A percentile compares a stretch with the other conserved stretches of the same genome.
These are phyloP conservation scores for Microcebus lehilahytsara DNA, from an alignment of 2,113 vertebrate genomes.

Conservation along the genomic window DNA sequence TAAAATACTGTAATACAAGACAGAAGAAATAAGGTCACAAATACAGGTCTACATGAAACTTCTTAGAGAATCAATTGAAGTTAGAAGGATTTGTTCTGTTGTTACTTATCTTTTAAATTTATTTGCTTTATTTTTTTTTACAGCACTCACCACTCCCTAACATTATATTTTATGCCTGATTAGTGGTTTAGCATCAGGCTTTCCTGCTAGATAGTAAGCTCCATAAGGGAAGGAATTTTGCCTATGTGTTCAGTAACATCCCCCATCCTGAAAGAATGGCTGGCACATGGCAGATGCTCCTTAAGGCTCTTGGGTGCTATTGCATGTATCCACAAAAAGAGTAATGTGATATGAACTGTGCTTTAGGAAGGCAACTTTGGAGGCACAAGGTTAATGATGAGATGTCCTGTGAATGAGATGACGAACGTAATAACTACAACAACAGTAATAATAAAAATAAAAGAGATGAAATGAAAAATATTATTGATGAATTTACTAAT, in stretches of 20 bases:
- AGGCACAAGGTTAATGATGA: neutral
- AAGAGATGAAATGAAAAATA: neutral
- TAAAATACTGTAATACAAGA: neutral
- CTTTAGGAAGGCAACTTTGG: neutral
- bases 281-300: neutral
- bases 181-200: neutral
- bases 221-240: neutral
- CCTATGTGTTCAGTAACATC: neutral
- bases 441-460: neutral
- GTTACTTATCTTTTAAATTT: neutral
- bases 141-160: neutral
- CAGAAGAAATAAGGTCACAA: neutral
- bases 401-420: neutral
- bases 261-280: neutral
- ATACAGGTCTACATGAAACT: neutral
- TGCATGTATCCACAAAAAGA: neutral
- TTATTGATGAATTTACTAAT: conserved; percentile 1
- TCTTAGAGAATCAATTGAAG: neutral
- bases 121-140: conserved; percentile 2
- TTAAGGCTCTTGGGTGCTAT: neutral
- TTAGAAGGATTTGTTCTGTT: neutral
- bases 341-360: neutral
- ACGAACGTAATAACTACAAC: neutral
- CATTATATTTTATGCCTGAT: neutral
- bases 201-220: neutral